Percentiles rank a stretch among this genome's conserved stretches.
phyloP scores from a whole-genome alignment of 2,888 invertebrate genomes.

The Apodemia duryi region DNA sequence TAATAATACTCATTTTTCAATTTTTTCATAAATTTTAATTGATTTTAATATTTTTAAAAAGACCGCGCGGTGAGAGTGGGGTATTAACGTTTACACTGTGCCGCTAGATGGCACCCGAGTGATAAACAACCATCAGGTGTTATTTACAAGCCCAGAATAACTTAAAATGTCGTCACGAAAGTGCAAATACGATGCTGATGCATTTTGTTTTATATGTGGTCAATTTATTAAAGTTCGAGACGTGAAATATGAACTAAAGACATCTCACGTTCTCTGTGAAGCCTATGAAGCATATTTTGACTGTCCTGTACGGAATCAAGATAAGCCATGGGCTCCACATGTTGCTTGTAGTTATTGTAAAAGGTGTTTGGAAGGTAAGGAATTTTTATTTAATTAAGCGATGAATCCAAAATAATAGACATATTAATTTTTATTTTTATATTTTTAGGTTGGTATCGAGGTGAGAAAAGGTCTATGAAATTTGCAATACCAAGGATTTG shows the following conservation, averaged over 20 bases:
- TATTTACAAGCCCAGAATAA: constrained; percentile 29
- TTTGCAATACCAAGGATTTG: constrained; percentile 32
- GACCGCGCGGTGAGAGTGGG: constrained; percentile 28
- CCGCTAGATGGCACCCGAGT: constrained; percentile 32
- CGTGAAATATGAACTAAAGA: constrained; percentile 30
- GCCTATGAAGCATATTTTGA: constrained; percentile 30
- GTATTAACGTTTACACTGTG: constrained; percentile 32
- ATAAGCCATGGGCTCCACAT: constrained; percentile 27
- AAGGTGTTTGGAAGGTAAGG: constrained; percentile 28
- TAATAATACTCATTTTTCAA: constrained; percentile 28
- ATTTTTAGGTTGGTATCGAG: constrained; percentile 29
- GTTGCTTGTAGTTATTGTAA: constrained; percentile 29
- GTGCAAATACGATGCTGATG: constrained; percentile 31
- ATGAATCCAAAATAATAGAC: constrained; percentile 26
- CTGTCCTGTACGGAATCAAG: constrained; percentile 28
- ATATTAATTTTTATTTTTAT: constrained; percentile 27
- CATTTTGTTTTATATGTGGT: constrained; percentile 30
- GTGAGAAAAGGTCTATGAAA: constrained; percentile 29
- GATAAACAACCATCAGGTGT: constrained; percentile 32
- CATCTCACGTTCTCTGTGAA: constrained; percentile 28
- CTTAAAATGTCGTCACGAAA: constrained; percentile 30
- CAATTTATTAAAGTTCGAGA: constrained; percentile 31
- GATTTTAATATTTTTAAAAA: constrained; percentile 30
- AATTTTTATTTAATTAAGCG: constrained; percentile 28
- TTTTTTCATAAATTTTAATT: constrained; percentile 28